Evolutionary conservation across 2,888 invertebrate genomes (phyloP).

Genomic region (Melikaiella ostensackeni): DNA sequence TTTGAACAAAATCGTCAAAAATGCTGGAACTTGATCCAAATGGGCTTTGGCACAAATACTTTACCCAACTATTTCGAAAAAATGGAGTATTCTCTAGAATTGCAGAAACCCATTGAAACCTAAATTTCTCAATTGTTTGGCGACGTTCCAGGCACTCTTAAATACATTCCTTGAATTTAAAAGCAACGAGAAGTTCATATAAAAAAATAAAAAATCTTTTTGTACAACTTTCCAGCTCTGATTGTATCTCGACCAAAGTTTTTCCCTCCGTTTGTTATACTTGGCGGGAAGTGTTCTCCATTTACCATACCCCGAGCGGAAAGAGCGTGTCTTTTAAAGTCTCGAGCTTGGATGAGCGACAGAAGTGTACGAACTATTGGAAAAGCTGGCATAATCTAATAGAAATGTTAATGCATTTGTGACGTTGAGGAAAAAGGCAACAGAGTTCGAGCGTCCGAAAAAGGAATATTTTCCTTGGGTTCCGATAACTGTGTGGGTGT

Average conservation of each 20-base stretch:
- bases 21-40: too few species aligned
- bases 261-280: conserved; percentile 32
- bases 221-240: conserved; percentile 32
- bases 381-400: conserved; percentile 39
- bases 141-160: neutral
- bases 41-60: too few species aligned
- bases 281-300: conserved; percentile 31
- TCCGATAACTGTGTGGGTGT: conserved; percentile 9
- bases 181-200: neutral
- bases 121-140: neutral
- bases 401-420: conserved; percentile 36
- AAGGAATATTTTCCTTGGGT: neutral
- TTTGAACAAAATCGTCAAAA: too few species aligned
- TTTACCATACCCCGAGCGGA: conserved; percentile 27
- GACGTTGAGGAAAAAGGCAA: conserved; percentile 3
- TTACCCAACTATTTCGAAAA: too few species aligned
- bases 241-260: conserved; percentile 27
- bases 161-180: neutral
- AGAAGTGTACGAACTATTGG: conserved; percentile 34
- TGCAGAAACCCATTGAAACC: neutral
- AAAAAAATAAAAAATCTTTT: conserved; percentile 20
- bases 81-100: too few species aligned
- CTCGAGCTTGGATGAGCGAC: conserved; percentile 35
- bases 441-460: conserved; percentile 16
- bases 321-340: conserved; percentile 37